Evolutionary conservation across 30 jellyfish, hydroid and myxozoan species (phyloP).

Genomic region (Cassiopea andromeda): DNA sequence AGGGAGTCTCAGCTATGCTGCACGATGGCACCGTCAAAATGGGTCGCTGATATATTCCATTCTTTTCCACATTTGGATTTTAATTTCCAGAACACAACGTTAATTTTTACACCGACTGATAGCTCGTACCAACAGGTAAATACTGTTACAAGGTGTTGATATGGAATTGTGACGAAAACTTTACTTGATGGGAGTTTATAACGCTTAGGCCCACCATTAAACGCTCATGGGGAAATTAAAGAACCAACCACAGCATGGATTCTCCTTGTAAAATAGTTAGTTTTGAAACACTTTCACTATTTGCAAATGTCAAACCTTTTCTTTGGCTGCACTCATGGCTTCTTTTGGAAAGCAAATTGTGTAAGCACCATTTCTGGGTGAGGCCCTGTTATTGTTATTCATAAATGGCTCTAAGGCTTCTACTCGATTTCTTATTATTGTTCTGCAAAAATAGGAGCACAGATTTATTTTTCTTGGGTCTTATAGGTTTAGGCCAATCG

Average conservation of each 20-base stretch:
- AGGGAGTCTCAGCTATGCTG: background rate
- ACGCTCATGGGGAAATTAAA: background rate
- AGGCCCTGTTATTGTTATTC: no score
- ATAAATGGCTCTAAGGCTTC: no score
- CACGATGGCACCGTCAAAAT: slow-evolving; percentile 69
- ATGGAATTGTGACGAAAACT: background rate
- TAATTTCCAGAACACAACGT: slow-evolving; percentile 67
- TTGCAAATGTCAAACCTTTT: no score
- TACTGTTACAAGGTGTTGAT: background rate
- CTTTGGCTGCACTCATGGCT: no score
- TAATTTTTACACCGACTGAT: slow-evolving; percentile 70
- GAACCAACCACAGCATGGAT: background rate
- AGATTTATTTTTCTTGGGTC: no score
- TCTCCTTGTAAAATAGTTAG: no score
- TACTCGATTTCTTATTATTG: no score
- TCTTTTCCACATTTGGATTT: slow-evolving; percentile 79
- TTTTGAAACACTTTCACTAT: no score
- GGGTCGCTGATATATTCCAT: slow-evolving; percentile 78
- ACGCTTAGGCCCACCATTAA: background rate
- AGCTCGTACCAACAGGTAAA: slow-evolving; percentile 65
- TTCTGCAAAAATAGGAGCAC: no score
- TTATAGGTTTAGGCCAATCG: no score
- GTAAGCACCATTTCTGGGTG: no score
- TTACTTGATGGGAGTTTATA: background rate
- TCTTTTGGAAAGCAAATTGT: no score